Base-by-base conservation (phyloP, 2,888 invertebrate genomes). In the Pachycephus smyrnensis region DNA sequence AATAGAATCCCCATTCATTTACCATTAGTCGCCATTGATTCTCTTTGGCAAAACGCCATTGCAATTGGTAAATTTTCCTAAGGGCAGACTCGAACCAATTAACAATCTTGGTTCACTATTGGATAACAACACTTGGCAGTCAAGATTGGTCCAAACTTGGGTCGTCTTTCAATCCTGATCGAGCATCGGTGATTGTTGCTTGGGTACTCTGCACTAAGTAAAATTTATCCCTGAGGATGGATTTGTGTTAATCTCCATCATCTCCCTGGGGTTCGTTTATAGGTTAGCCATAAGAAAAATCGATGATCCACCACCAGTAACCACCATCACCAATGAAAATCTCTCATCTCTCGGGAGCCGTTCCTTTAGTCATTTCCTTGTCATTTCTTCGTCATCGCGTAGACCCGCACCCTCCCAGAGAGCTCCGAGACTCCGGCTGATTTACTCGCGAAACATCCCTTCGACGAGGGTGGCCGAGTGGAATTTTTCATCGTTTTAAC, bases 261-360 rank as follows among this genome's bases (percentile, higher is more conserved):
- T 55, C 23, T 55, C 55, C 55, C 55, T 55, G 23, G 55, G 23
- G 55, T 23, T 23, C 9, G 55, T 9, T 23, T 55, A 55, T 55
- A 23, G 23, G 55, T 9, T 55, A 23, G 55, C 55, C 2, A 55
- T 55, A 76, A 80, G 81, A 82, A 81, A 81, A 80, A 83, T 86
- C 80, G 84, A 83, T 84, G 84, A 83, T 84, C 82, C 81, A 73
- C 83, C 84, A 85, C 85, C 79, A 76, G 83, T 76, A 80, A 73
- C 76, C 80, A 80, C 9, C 55, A 55, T 9, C 55, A 15, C 9
- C 9, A 6, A 23, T 55, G 23, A 55, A 23, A 55, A 55, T 23
- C 55, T 55, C 55, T 55, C 9, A 55, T 55, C 55, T 55, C 55
- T 55, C 55, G 55, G 55, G 55, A 2, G 55, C 23, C 23, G 55